Evolutionary conservation across 2,888 invertebrate genomes (phyloP).

Genomic region (Agrypnus murinus): DNA sequence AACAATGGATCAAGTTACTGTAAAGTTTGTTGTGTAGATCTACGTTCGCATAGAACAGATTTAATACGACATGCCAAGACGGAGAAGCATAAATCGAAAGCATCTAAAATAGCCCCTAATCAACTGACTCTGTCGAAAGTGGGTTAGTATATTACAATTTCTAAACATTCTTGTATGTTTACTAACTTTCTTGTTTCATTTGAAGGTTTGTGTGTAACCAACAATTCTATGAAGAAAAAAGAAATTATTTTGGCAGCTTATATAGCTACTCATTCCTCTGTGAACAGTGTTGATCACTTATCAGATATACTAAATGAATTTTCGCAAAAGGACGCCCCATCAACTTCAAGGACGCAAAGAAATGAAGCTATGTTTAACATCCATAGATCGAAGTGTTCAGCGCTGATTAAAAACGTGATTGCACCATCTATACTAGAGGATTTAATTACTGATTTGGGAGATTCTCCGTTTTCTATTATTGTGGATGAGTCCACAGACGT

Average conservation of each 20-base stretch:
- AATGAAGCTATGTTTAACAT: neutral
- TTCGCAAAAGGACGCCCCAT: too few species aligned
- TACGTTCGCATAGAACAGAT: neutral
- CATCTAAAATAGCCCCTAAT: too few species aligned
- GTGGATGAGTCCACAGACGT: too few species aligned
- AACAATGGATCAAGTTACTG: too few species aligned
- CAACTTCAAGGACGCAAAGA: neutral
- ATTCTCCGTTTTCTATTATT: too few species aligned
- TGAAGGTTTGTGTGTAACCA: neutral
- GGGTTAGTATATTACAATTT: too few species aligned
- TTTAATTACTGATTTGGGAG: too few species aligned
- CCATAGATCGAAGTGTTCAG: neutral
- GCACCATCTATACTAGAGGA: constrained; percentile 5
- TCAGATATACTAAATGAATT: too few species aligned
- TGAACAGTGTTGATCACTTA: constrained; percentile 12
- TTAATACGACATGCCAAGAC: neutral
- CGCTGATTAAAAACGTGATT: neutral
- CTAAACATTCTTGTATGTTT: too few species aligned
- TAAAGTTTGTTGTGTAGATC: neutral
- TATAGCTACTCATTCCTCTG: too few species aligned
- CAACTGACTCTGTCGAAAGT: too few species aligned
- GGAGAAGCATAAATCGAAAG: neutral
- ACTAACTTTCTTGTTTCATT: too few species aligned
- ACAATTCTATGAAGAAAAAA: constrained; percentile 6
- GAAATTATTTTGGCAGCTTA: constrained; percentile 13